Evolutionary conservation across 2,113 vertebrate genomes (phyloP).

Genomic region (Muntiacus reevesi): DNA sequence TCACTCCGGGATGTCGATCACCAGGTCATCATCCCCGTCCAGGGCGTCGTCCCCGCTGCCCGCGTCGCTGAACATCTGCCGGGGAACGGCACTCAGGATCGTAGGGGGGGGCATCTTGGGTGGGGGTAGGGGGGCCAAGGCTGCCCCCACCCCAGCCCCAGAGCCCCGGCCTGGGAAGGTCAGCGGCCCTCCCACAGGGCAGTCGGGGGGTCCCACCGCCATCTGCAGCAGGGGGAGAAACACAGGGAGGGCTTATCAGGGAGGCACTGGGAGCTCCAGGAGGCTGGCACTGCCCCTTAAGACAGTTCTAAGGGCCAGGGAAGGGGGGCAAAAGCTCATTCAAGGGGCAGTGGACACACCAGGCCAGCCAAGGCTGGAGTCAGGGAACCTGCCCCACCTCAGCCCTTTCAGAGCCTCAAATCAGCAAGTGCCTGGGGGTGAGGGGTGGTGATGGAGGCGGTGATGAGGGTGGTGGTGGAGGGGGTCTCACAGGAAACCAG

Average conservation of each 20-base stretch:
- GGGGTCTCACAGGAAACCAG: not conserved
- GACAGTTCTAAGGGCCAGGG: not conserved
- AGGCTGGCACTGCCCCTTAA: not conserved
- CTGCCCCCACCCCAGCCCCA: constrained; percentile 65
- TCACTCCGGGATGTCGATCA: constrained; percentile 81
- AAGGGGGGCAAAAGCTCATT: not conserved
- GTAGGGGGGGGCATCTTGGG: constrained; percentile 77
- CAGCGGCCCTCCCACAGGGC: constrained; percentile 74
- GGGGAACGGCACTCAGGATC: constrained; percentile 81
- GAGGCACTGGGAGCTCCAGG: not conserved
- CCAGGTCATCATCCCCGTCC: constrained; percentile 79
- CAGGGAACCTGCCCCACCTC: not conserved
- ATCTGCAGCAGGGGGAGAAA: constrained; percentile 71
- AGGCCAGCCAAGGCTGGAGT: not conserved
- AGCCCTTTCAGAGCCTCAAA: not conserved
- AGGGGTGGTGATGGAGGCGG: constrained; percentile 35
- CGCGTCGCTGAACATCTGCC: constrained; percentile 80
- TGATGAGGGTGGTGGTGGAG: not conserved
- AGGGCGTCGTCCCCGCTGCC: constrained; percentile 79
- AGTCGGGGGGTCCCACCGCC: constrained; percentile 72
- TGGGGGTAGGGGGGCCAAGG: constrained; percentile 68
- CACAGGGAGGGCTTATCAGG: constrained; percentile 33
- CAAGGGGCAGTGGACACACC: not conserved
- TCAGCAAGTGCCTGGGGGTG: constrained; percentile 1
- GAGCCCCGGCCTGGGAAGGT: constrained; percentile 71